Evolutionary conservation across 2,113 vertebrate genomes (phyloP), one percentile per base, ranked within the genome.

Genomic region (Lepisosteus oculatus): DNA sequence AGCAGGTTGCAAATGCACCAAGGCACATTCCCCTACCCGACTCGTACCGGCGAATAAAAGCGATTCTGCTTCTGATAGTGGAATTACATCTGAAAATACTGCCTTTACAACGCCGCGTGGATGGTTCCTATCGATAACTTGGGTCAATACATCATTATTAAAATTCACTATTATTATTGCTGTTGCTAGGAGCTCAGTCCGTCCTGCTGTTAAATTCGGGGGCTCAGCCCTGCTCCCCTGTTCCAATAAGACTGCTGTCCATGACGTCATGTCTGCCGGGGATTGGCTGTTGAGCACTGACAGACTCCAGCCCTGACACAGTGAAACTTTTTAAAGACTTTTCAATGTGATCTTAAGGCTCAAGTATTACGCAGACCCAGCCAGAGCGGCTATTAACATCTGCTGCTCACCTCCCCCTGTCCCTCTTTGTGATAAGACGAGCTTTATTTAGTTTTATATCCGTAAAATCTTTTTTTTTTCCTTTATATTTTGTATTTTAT

Each of bases 221-320:
- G 69, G 76, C 76, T 74, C 73, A 71, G 78, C 77, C 78, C 74
- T 74, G 73, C 79, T 64, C 66, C 47, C 69, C 70, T 59, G 82
- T 86, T 86, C 89, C 87, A 89, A 86, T 87, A 87, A 89, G 87
- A 84, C 79, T 74, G 85, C 80, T 81, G 85, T 86, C 78, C 75
- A 80, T 94, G 94, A 95, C 94, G 94, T 96, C 95, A 96, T 77
- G 91, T 91, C 91, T 92, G 85, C 77, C 76, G 76, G 87, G 90
- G 93, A 94, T 93, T 89, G 94, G 93, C 90, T 91, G 91, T 66
- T 83, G 78, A 55, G 82, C 76, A 74, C 86, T 85, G 90, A 86
- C 83, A 84, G 78, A 75, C 81, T 80, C 84, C 87, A 84, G 81
- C 82, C 79, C 83, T 77, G 80, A 56, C 82, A 74, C 83, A 54